These are phyloP conservation scores for Drosophila leontia DNA, from an alignment of 1,140 invertebrate species.

Conservation along the genomic window DNA sequence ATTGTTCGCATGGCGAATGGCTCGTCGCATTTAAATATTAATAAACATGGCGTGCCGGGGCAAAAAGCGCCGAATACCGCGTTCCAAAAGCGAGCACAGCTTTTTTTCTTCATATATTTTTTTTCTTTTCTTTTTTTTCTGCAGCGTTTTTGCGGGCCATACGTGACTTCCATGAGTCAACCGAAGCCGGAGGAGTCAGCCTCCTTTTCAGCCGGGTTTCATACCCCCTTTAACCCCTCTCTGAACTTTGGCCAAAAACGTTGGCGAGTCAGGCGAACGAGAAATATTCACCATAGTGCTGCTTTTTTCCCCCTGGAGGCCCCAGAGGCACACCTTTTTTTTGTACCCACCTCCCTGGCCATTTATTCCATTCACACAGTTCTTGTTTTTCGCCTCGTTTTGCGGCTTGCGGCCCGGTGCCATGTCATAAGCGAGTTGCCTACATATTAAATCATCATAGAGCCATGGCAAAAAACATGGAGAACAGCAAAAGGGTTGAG, in stretches of 20 bases:
- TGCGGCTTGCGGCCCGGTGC: slow-evolving; percentile 37
- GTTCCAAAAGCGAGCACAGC: slow-evolving; percentile 58
- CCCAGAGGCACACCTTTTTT: slow-evolving; percentile 57
- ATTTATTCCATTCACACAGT: slow-evolving; percentile 59
- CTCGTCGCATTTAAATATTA: slow-evolving; percentile 83
- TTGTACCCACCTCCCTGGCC: background rate
- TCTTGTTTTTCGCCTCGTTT: slow-evolving; percentile 57
- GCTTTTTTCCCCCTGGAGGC: slow-evolving; percentile 36
- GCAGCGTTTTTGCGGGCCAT: slow-evolving; percentile 40
- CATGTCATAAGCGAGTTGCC: slow-evolving; percentile 54
- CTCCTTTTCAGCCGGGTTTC: slow-evolving; percentile 10
- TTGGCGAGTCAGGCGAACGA: slow-evolving; percentile 72
- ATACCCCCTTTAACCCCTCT: slow-evolving; percentile 20
- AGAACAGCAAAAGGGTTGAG: slow-evolving; percentile 69
- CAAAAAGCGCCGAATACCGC: slow-evolving; percentile 74
- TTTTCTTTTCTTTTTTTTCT: slow-evolving; percentile 19
- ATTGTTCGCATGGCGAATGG: slow-evolving; percentile 72
- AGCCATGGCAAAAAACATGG: slow-evolving; percentile 6
- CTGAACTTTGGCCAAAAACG: slow-evolving; percentile 78
- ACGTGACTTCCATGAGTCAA: slow-evolving; percentile 81
- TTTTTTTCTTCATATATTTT: slow-evolving; percentile 29
- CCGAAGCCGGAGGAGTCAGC: slow-evolving; percentile 38
- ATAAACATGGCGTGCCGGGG: slow-evolving; percentile 80
- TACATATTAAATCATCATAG: slow-evolving; percentile 57
- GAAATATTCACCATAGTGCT: slow-evolving; percentile 34